phyloP scores from a whole-genome alignment of 1,140 invertebrate genomes.

The Zaprionus gabonicus region DNA sequence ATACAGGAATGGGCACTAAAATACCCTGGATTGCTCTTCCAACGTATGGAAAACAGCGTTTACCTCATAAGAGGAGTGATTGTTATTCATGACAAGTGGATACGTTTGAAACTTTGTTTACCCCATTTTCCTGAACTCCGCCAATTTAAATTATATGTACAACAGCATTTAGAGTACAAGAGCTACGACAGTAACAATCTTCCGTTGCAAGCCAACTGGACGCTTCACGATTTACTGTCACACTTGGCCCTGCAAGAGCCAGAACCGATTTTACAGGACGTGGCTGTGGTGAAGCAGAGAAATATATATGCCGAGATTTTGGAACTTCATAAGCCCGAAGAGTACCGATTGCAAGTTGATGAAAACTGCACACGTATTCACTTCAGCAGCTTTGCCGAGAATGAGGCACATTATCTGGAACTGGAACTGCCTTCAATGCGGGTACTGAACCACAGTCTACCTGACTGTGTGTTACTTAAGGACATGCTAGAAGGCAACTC shows the following conservation, averaged over 20 bases:
- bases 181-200: slow-evolving; percentile 36
- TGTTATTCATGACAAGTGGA: slow-evolving; percentile 26
- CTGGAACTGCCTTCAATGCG: slow-evolving; percentile 58
- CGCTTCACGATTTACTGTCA: slow-evolving; percentile 47
- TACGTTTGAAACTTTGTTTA: slow-evolving; percentile 48
- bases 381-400: slow-evolving; percentile 58
- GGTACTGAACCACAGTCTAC: slow-evolving; percentile 67
- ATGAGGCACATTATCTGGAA: slow-evolving; percentile 67
- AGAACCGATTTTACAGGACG: neutral
- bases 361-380: slow-evolving; percentile 48
- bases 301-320: slow-evolving; percentile 68
- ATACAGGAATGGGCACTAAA: slow-evolving; percentile 19
- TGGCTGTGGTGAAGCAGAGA: neutral
- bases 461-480: slow-evolving; percentile 53
- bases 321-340: slow-evolving; percentile 48
- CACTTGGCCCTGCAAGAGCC: slow-evolving; percentile 38
- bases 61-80: slow-evolving; percentile 51
- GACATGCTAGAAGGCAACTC: slow-evolving; percentile 52
- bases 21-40: slow-evolving; percentile 41
- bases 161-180: slow-evolving; percentile 58
- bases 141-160: slow-evolving; percentile 45
- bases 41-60: slow-evolving; percentile 16
- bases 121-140: slow-evolving; percentile 52
- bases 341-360: slow-evolving; percentile 60
- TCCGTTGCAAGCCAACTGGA: slow-evolving; percentile 34